Evolutionary conservation across 2,113 vertebrate genomes (phyloP), one percentile per base, ranked within the genome.

Genomic region (Gymnorhina tibicen): DNA sequence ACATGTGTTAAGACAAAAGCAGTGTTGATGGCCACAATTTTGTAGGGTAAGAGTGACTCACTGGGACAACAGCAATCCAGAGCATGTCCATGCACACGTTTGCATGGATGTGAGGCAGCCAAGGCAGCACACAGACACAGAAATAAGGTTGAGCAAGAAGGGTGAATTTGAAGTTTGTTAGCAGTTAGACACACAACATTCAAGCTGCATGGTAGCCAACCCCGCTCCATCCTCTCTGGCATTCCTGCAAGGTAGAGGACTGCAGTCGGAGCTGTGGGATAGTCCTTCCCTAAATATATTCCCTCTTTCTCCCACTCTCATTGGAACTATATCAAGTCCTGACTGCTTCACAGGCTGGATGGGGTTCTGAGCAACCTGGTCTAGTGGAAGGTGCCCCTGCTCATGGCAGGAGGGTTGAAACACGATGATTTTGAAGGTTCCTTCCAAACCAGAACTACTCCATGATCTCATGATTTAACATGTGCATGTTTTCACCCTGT

Each of bases 21-120:
- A 22, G 41, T 14, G 74, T 76, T 69, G 85, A 95, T 87, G 88
- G 89, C 74, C 94, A 82, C 94, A 89, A 2, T 87, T 93, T 37
- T 91, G 93, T 49, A 53, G 70, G 66, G 49, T 69, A 78, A 63
- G 58, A 75, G 78, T 95, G 89, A 96, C 77, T 96, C 93, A 93
- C 19, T 87, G 78, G 93, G 81, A 94, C 84, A 85, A 63, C 66
- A 87, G 46, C 87, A 85, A 73, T 76, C 86, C 94, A 24, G 58
- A 91, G 91, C 58, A 0, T 93, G 87, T 62, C 85, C 88, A 8
- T 87, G 67, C 62, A 72, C 85, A 96, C 58, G 28, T 89, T 60
- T 85, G 44, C 85, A 66, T 24, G 72, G 70, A 58, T 41, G 53
- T 30, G 22, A 82, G 67, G 92, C 85, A 95, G 91, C 70, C 82